Evolutionary conservation across 1,140 invertebrate species (phyloP).

Genomic region (Micrasema longulum): DNA sequence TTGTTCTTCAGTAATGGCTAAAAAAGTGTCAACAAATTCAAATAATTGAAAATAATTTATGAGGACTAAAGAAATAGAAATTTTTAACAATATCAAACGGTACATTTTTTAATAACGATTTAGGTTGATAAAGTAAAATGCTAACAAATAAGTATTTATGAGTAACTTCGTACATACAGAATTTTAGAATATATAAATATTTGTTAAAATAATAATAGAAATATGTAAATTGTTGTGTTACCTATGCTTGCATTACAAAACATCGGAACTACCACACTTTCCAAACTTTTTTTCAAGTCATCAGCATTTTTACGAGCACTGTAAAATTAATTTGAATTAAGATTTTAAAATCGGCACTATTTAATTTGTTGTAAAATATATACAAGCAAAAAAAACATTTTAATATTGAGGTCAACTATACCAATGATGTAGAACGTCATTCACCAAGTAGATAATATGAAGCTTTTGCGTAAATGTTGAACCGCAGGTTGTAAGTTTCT

Average conservation of each 20-base stretch:
- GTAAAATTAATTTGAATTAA: constrained; percentile 58
- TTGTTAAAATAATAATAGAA: constrained; percentile 15
- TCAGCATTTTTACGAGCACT: constrained; percentile 95
- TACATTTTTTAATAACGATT: no score
- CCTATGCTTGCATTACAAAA: constrained; percentile 90
- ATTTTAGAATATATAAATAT: no score
- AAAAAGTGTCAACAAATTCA: constrained; percentile 55
- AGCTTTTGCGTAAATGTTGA: constrained; percentile 90
- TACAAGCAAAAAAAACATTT: neutral
- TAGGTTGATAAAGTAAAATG: no score
- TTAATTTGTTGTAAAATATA: constrained; percentile 1
- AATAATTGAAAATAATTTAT: constrained; percentile 4
- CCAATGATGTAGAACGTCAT: constrained; percentile 98
- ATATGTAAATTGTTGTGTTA: constrained; percentile 55
- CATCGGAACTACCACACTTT: constrained; percentile 95
- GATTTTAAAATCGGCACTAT: neutral
- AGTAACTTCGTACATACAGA: no score
- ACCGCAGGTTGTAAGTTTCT: constrained; percentile 78
- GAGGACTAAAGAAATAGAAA: constrained; percentile 4
- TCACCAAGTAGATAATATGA: constrained; percentile 97
- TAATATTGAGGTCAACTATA: constrained; percentile 67
- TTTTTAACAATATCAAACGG: no score
- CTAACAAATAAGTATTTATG: no score
- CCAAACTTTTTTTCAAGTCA: constrained; percentile 90
- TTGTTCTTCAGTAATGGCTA: constrained; percentile 87